Evolutionary conservation across 2,888 invertebrate species (phyloP), one percentile per base, ranked within the genome.

Genomic region (Spodoptera picta): DNA sequence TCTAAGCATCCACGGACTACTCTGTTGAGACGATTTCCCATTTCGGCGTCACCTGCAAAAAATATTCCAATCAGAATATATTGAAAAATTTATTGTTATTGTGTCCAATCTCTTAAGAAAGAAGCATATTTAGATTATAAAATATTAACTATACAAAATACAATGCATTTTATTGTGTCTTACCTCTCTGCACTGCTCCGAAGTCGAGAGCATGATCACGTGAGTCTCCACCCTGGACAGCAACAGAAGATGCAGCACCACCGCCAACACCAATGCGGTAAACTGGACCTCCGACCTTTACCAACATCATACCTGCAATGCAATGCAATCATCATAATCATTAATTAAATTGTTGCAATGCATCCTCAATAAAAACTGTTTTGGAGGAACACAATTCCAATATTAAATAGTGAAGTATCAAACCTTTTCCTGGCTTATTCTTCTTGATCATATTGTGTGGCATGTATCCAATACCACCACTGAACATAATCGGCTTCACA

Each of bases 401-500:
- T 14, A 9, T 14, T 46, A 10, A 31, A 31, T 31, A 6, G 4
- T 6, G 31, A 31, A 36, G 2, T 36, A 36, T 41, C 64, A 62
- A 80, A 97, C 97, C 97, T 92, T 96, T 96, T 82, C 96, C 93
- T 0, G 99, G 97, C 55, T 95, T 90, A 47, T 96, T 90, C 92
- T 99, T 99, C 54, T 96, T 94, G 0, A 97, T 96, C 97, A 98
- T 97, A 31, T 93, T 89, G 3, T 97, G 96, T 69, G 98, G 98
- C 96, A 99, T 97, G 58, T 97, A 97, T 3, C 99, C 99, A 69
- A 99, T 96, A 31, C 99, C 99, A 51, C 98, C 99, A 83, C 98
- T 99, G 86, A 99, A 99, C 99, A 99, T 99, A 65, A 99, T 99
- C 0, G 99, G 99, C 86, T 99, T 99, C 11, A 99, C 97, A 95